A percentile compares a stretch with the other conserved stretches of the same genome.
Evolutionary conservation across 2,797 vertebrate genomes (phyloP).

Genomic region (Sciaenops ocellatus): DNA sequence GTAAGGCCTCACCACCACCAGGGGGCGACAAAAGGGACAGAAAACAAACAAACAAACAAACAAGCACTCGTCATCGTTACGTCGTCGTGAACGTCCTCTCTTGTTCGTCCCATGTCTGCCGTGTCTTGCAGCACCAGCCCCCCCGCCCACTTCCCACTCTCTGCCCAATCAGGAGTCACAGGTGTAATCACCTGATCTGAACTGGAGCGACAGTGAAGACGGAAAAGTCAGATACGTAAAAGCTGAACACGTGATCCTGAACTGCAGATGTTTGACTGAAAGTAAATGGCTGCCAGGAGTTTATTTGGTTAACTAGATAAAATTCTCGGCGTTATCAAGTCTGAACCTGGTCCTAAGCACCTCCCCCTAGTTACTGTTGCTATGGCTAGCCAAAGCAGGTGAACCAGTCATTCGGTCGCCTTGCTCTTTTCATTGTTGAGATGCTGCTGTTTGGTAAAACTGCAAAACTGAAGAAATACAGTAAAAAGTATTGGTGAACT

Average conservation of each 20-base stretch:
- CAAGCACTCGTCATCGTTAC: constrained; percentile 14
- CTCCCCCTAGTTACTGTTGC: not conserved
- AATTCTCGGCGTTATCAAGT: not conserved
- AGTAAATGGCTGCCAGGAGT: not conserved
- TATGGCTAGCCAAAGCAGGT: no score
- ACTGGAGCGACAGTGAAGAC: constrained; percentile 26
- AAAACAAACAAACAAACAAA: constrained; percentile 2
- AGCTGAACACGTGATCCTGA: constrained; percentile 8
- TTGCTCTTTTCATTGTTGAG: no score
- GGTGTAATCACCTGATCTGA: constrained; percentile 49
- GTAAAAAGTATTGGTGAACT: no score
- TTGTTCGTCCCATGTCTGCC: constrained; percentile 65
- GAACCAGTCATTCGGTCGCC: no score
- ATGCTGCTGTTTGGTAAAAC: no score
- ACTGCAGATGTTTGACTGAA: constrained; percentile 20
- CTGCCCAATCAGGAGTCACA: constrained; percentile 29
- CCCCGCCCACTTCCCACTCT: constrained; percentile 36
- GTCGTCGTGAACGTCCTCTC: constrained; percentile 57
- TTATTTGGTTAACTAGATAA: not conserved
- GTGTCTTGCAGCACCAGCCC: constrained; percentile 57
- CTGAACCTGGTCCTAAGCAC: no score
- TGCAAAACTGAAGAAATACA: no score
- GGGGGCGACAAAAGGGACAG: constrained; percentile 44
- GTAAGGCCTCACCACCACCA: constrained; percentile 85
- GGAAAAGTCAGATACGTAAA: constrained; percentile 52